Evolutionary conservation across 2,797 vertebrate genomes (phyloP).

Genomic region (Lophius americanus): DNA sequence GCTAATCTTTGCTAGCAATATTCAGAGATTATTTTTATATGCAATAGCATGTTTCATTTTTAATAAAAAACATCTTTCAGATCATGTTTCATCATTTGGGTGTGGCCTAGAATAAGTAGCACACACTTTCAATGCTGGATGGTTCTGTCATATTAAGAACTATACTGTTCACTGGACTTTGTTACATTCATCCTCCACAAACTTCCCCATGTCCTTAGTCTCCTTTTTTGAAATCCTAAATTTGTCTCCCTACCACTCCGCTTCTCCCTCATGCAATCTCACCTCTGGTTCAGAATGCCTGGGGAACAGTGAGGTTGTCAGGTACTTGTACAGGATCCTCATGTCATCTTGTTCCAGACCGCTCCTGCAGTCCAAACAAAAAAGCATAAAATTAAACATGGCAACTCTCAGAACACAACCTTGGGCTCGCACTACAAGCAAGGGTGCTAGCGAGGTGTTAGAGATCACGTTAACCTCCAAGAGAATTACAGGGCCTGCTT

Average conservation of each 20-base stretch:
- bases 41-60: no score
- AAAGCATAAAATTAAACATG: background rate
- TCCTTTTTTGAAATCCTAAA: background rate
- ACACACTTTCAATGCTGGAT: background rate
- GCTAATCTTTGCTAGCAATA: background rate
- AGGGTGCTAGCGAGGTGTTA: slow-evolving; percentile 15
- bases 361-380: slow-evolving; percentile 83
- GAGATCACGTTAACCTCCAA: slow-evolving; percentile 35
- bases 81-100: background rate
- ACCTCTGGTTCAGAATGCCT: slow-evolving; percentile 98
- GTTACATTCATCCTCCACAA: background rate
- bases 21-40: background rate
- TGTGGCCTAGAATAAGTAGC: background rate
- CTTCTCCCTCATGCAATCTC: slow-evolving; percentile 17
- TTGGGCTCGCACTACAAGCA: slow-evolving; percentile 1
- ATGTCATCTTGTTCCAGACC: slow-evolving; percentile 98
- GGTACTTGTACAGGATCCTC: slow-evolving; percentile 97
- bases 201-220: background rate
- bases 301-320: slow-evolving; percentile 97
- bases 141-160: background rate
- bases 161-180: background rate
- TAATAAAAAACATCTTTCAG: background rate
- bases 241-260: background rate
- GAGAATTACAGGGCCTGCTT: slow-evolving; percentile 56
- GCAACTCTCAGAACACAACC: background rate